Evolutionary conservation across 2,888 invertebrate species (phyloP), one percentile per base, ranked within the genome.

Genomic region (Arctia plantaginis): DNA sequence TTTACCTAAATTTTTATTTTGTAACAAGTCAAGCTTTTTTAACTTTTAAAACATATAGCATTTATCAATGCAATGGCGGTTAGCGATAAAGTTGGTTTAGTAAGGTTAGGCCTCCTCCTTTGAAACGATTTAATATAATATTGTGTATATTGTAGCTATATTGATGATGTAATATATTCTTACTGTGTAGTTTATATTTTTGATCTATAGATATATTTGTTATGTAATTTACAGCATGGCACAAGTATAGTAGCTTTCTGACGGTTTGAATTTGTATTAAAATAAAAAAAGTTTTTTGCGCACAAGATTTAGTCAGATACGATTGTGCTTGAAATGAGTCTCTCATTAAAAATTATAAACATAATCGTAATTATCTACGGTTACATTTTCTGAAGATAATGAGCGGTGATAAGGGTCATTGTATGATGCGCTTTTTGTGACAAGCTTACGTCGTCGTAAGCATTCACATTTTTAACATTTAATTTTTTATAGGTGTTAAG

Each of bases 71-170:
- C 73, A 74, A 76, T 77, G 80, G 79, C 85, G 77, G 74, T 44
- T 82, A 80, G 77, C 72, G 79, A 79, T 79, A 27, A 79, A 79
- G 75, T 80, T 77, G 12, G 66, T 77, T 78, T 77, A 70, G 74
- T 72, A 64, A 76, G 73, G 72, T 69, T 79, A 82, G 76, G 84
- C 86, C 86, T 87, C 85, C 87, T 87, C 87, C 87, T 86, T 59
- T 71, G 65, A 74, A 78, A 76, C 35, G n/a, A n/a, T 30, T 68
- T 27, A 66, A 71, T 33, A 35, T 69, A 72, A 59, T 30, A 35
- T 51, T 18, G 51, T 74, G 23, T 33, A 47, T 69, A 20, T 73
- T 72, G 69, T 80, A 75, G 47, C 74, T 77, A 77, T 39, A 41
- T 74, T 77, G 65, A 23, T 75, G 65, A 73, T 69, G 74, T 76